A percentile compares a stretch with the other conserved stretches of the same genome.
Conservation (phyloP, 2,888 invertebrate genomes). For the Rhimphoctona megacephalus region DNA sequence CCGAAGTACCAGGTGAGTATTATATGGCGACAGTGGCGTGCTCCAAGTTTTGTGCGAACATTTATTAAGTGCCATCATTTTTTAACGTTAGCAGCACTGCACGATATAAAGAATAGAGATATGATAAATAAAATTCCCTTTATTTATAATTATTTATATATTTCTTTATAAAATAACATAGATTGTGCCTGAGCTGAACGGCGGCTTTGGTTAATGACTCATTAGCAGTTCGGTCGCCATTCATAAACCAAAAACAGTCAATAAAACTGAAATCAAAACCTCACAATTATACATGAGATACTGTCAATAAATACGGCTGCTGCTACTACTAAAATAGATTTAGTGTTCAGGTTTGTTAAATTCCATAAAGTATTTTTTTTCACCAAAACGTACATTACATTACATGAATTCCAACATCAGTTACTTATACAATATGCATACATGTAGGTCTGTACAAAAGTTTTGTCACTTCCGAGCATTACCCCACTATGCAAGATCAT, state of each 20-base stretch:
- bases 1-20: constrained; percentile 82
- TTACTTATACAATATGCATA: neutral
- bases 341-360: neutral
- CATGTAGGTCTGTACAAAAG: no score
- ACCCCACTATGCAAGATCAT: no score
- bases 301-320: neutral
- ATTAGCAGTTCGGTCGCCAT: neutral
- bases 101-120: neutral
- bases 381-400: neutral
- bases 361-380: neutral
- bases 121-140: neutral
- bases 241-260: no score
- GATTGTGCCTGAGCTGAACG: neutral
- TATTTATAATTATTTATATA: neutral
- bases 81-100: constrained; percentile 28
- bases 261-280: no score
- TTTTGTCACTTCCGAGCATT: no score
- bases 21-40: neutral
- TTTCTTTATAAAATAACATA: neutral
- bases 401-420: neutral
- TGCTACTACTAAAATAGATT: neutral
- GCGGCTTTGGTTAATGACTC: neutral
- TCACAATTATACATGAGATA: no score
- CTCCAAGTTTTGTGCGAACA: neutral
- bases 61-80: neutral